Evolutionary conservation across 2,797 vertebrate genomes (phyloP).

Genomic region (Macropus fuliginosus): DNA sequence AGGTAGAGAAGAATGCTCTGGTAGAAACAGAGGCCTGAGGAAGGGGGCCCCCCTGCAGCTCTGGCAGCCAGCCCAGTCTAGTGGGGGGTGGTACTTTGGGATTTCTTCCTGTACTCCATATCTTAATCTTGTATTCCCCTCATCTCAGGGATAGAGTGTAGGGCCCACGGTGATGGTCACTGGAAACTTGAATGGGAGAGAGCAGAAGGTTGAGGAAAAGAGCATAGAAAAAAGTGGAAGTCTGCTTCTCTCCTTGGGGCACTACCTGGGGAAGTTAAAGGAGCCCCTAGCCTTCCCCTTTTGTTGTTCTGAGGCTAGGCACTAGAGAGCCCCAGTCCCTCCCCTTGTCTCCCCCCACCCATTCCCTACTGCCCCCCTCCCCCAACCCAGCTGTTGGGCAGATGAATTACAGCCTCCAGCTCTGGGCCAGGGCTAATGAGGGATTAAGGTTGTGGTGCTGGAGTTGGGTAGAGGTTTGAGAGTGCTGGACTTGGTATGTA

Average conservation of each 20-base stretch:
- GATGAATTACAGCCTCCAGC: slow-evolving; percentile 81
- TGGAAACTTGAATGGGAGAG: neutral
- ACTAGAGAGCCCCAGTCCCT: slow-evolving; percentile 74
- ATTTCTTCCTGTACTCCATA: slow-evolving; percentile 34
- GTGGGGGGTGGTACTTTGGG: slow-evolving; percentile 15
- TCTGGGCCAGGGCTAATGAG: slow-evolving; percentile 77
- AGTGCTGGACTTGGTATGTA: neutral
- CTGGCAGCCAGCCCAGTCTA: slow-evolving; percentile 59
- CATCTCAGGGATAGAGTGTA: slow-evolving; percentile 32
- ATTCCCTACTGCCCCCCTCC: slow-evolving; percentile 56
- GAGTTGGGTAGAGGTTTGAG: slow-evolving; percentile 1
- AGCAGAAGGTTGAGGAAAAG: neutral
- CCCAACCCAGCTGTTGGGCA: slow-evolving; percentile 81
- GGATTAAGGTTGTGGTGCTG: slow-evolving; percentile 77
- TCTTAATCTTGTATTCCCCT: slow-evolving; percentile 44
- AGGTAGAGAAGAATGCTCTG: slow-evolving; percentile 66
- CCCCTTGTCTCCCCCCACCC: slow-evolving; percentile 62
- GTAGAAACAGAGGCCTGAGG: slow-evolving; percentile 47
- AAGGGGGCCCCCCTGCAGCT: slow-evolving; percentile 17
- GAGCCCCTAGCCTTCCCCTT: slow-evolving; percentile 69
- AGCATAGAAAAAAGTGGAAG: neutral
- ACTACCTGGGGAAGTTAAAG: slow-evolving; percentile 38
- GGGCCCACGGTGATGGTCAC: slow-evolving; percentile 37
- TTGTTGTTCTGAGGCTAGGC: slow-evolving; percentile 78
- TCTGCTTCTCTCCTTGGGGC: slow-evolving; percentile 33